Percentiles rank a stretch among this genome's conserved stretches.
Evolutionary conservation across 1,140 invertebrate species (phyloP).

Genomic region (Heliconius nattereri): DNA sequence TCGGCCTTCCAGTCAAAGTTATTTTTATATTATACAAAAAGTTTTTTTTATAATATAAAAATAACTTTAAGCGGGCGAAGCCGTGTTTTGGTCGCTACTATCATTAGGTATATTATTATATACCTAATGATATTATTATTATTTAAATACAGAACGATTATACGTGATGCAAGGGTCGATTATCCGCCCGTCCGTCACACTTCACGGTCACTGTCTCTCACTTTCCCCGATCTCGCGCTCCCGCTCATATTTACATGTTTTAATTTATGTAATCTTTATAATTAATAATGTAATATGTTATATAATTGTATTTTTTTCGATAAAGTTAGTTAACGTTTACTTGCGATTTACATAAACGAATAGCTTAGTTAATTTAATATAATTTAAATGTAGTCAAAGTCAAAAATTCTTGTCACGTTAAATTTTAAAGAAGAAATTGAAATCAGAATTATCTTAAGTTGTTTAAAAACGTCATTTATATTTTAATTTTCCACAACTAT

Average conservation of each 20-base stretch:
- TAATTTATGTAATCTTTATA: constrained; percentile 33
- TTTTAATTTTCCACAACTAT: too few relatives aligned
- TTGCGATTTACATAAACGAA: too few relatives aligned
- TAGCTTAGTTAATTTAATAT: not conserved
- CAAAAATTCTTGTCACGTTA: too few relatives aligned
- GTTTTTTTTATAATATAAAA: too few relatives aligned
- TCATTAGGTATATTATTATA: too few relatives aligned
- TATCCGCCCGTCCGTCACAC: constrained; percentile 51
- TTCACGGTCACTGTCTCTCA: constrained; percentile 45
- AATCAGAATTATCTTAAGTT: too few relatives aligned
- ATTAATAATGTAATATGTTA: constrained; percentile 27
- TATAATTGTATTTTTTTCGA: not conserved
- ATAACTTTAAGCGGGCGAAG: too few relatives aligned
- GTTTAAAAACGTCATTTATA: too few relatives aligned
- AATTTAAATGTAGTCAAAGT: not conserved
- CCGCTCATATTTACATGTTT: constrained; percentile 40
- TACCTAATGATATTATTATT: not conserved
- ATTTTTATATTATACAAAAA: too few relatives aligned
- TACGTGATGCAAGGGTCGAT: constrained; percentile 35
- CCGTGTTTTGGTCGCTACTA: too few relatives aligned
- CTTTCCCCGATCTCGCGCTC: constrained; percentile 47
- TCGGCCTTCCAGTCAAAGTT: too few relatives aligned
- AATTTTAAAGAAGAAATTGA: too few relatives aligned
- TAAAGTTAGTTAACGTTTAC: not conserved
- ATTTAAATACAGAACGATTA: not conserved